phyloP scores from a whole-genome alignment of 1,140 invertebrate genomes.

The Micrasema longulum region DNA sequence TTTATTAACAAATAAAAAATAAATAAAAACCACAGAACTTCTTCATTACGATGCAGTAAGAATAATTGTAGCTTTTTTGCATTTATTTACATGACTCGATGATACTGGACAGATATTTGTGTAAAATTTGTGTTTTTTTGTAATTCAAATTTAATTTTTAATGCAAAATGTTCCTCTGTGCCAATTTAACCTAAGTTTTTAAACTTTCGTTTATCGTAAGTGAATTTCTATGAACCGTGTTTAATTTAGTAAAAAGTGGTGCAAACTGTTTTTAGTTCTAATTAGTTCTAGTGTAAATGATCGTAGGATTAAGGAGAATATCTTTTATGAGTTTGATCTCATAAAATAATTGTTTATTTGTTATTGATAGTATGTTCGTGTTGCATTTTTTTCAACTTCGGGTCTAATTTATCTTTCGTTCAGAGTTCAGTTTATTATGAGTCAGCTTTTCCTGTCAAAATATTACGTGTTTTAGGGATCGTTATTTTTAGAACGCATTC shows the following conservation, averaged over 20 bases:
- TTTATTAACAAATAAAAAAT: too few relatives aligned
- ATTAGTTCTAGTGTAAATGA: slow-evolving; percentile 42
- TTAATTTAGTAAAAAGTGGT: slow-evolving; percentile 38
- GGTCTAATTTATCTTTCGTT: slow-evolving; percentile 19
- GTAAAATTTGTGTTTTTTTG: too few relatives aligned
- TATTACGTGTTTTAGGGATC: too few relatives aligned
- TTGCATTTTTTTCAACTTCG: slow-evolving; percentile 16
- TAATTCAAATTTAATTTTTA: slow-evolving; percentile 2
- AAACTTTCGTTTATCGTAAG: slow-evolving; percentile 33
- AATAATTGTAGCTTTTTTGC: too few relatives aligned
- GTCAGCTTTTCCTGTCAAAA: slow-evolving; percentile 11
- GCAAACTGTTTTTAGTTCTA: slow-evolving; percentile 46
- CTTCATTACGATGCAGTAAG: too few relatives aligned
- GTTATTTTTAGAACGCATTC: too few relatives aligned
- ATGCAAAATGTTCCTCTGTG: slow-evolving; percentile 50
- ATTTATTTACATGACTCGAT: slow-evolving; percentile 9
- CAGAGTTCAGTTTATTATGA: neutral
- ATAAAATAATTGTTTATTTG: slow-evolving; percentile 47
- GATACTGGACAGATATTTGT: too few relatives aligned
- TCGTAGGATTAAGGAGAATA: slow-evolving; percentile 18
- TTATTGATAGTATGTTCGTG: slow-evolving; percentile 32
- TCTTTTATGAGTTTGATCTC: slow-evolving; percentile 53
- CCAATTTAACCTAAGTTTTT: slow-evolving; percentile 51
- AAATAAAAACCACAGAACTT: too few relatives aligned
- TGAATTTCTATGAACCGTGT: slow-evolving; percentile 28